Conservation (phyloP, 2,113 vertebrate genomes). For the Mormoops blainvillei region DNA sequence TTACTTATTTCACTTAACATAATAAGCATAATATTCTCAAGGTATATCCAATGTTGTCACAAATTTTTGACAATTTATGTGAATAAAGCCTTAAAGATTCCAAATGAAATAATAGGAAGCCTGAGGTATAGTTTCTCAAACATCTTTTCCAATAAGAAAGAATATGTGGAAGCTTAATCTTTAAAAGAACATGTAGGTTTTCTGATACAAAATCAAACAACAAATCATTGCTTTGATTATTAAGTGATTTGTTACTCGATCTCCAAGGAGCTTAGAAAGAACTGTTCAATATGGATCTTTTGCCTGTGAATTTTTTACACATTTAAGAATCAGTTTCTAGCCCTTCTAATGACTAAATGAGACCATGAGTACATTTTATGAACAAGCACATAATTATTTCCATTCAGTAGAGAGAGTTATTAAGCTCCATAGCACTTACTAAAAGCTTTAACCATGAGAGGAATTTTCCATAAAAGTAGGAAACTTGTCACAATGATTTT, state of each 20-base stretch:
- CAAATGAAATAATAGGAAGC: not conserved
- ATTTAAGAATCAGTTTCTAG: not conserved
- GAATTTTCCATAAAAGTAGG: conserved; percentile 32
- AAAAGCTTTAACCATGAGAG: conserved; percentile 32
- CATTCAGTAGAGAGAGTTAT: conserved; percentile 27
- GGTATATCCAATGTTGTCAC: not conserved
- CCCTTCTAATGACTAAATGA: not conserved
- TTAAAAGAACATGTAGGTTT: not conserved
- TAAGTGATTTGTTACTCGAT: not conserved
- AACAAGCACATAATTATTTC: conserved; percentile 18
- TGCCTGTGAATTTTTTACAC: not conserved
- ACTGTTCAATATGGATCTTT: not conserved
- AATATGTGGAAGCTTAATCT: conserved; percentile 2
- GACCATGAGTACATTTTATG: conserved; percentile 8
- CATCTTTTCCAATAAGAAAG: not conserved
- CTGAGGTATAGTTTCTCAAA: not conserved
- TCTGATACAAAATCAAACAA: conserved; percentile 7
- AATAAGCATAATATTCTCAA: not conserved
- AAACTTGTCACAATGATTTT: conserved; percentile 2
- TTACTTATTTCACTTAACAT: not conserved
- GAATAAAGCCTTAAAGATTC: not conserved
- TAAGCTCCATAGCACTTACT: conserved; percentile 6
- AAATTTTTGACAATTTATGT: not conserved
- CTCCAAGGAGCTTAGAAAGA: not conserved
- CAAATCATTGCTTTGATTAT: not conserved